Evolutionary conservation across 2,797 vertebrate genomes (phyloP), one percentile per base, ranked within the genome.

Genomic region (Callimico goeldii): DNA sequence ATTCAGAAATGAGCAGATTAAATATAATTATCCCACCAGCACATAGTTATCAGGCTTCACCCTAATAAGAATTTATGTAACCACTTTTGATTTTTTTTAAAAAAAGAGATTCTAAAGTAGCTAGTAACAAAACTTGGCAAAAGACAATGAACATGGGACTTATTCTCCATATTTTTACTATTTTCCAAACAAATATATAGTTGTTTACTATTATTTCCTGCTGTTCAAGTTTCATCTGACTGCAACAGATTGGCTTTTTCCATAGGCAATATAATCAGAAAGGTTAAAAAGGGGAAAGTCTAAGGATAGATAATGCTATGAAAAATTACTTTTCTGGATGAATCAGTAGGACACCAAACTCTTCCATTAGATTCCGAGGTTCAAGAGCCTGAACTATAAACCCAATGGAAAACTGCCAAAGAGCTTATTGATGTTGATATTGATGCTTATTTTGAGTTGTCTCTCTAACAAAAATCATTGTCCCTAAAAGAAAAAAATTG

Each of bases 1-100:
- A 97, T 87, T 94, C 90, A 95, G 72, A 96, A 97, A 94, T 70
- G 46, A 90, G 46, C 86, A 91, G 61, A 98, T 97, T 93, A 95
- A 95, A 97, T 88, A 81, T 57, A 96, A 97, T 97, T 98, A 98
- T 50, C 67, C 43, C 88, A 95, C 80, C 88, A 94, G 92, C 94
- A 91, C 67, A 87, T 14, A 83, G 82, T 57, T 72, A 81, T 91
- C 61, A 80, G 88, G 50, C 15, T 91, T 88, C 24, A 77, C 24
- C 50, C 57, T 92, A 70, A 88, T 86, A 97, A 36, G 48, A 39
- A 90, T 96, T 97, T 95, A 94, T n/a, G 55, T 2, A 86, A 43
- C n/a, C 50, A n/a, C 64, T n/a, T n/a, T 67, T n/a, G 52, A 90
- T 46, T 43, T 43, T 4, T 48, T 94, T 80, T 55, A 55, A 77